These are phyloP conservation scores for Nilaparvata lugens DNA, from an alignment of 1,140 invertebrate genomes.

Conservation along the genomic window DNA sequence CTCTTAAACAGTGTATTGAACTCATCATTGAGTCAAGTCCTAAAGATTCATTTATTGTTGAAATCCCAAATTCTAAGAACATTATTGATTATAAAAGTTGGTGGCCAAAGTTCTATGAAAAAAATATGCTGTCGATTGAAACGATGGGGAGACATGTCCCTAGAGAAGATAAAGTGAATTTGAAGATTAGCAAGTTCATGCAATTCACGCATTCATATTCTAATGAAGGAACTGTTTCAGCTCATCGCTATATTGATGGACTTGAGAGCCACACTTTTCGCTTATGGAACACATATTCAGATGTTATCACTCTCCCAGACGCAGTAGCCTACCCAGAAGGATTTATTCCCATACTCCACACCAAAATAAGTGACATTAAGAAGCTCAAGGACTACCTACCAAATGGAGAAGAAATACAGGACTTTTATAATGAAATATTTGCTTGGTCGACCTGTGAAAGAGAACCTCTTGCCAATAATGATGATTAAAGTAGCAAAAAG, in stretches of 20 bases:
- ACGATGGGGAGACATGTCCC: neutral
- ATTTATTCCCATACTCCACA: neutral
- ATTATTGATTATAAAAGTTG: neutral
- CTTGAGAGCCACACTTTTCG: neutral
- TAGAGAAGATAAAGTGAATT: neutral
- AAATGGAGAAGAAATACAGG: neutral
- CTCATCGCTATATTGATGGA: neutral
- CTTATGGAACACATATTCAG: neutral
- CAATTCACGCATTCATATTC: neutral
- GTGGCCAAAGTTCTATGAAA: neutral
- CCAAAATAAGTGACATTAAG: neutral
- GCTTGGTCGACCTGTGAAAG: neutral
- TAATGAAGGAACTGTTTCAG: neutral
- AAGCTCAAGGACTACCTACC: neutral
- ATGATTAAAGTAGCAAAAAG: too few species aligned
- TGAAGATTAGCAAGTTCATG: neutral
- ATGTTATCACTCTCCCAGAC: neutral
- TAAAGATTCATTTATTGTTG: neutral
- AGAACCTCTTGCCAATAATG: neutral
- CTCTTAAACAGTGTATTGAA: neutral
- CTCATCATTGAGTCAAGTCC: neutral
- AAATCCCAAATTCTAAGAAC: neutral
- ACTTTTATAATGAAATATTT: neutral
- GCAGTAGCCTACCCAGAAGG: neutral
- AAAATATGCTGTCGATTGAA: neutral